These are phyloP conservation scores for Larimichthys crocea DNA, from an alignment of 2,113 vertebrate genomes.

Conservation along the genomic window DNA sequence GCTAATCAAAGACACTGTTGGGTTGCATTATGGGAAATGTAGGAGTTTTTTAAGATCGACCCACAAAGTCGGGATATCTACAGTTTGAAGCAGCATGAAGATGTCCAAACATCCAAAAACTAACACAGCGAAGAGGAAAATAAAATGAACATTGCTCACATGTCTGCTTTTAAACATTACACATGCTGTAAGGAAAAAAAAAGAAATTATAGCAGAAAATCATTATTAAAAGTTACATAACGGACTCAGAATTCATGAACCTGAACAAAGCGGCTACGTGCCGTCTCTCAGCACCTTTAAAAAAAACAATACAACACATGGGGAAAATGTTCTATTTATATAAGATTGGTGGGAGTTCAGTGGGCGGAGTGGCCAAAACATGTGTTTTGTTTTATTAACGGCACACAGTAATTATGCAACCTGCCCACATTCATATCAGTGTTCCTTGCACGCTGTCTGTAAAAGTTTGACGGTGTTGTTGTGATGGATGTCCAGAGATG, in stretches of 20 bases:
- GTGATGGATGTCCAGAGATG: background rate
- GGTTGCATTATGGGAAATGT: background rate
- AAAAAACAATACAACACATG: conserved; percentile 18
- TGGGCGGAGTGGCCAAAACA: conserved; percentile 58
- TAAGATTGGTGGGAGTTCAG: conserved; percentile 58
- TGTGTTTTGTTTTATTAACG: conserved; percentile 67
- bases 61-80: background rate
- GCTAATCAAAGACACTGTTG: background rate
- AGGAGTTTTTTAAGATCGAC: background rate
- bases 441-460: conserved; percentile 5
- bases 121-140: background rate
- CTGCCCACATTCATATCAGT: conserved; percentile 44
- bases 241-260: background rate
- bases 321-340: conserved; percentile 61
- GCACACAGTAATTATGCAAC: conserved; percentile 61
- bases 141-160: background rate
- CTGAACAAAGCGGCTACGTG: background rate
- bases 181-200: background rate
- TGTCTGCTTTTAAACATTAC: background rate
- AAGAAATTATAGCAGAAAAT: background rate
- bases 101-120: background rate
- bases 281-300: conserved; percentile 43
- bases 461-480: conserved; percentile 7
- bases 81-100: background rate
- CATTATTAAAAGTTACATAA: background rate